These are phyloP conservation scores for Peromyscus leucopus DNA, from an alignment of 2,113 vertebrate species.

Conservation along the genomic window DNA sequence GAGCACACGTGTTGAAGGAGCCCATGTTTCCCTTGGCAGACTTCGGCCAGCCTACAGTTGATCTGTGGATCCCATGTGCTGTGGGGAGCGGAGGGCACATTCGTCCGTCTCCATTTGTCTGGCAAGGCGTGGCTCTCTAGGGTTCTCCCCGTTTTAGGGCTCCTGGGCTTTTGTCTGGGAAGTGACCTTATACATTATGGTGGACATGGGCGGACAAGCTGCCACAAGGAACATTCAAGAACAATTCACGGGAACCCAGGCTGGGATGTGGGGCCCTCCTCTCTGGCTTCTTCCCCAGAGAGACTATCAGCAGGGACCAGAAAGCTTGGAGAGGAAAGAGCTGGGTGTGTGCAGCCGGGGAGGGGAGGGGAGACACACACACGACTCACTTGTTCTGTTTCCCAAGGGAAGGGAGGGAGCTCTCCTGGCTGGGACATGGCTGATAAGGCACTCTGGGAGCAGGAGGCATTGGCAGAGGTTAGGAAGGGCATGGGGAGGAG, in stretches of 20 bases:
- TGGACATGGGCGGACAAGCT: background rate
- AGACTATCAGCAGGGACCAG: conserved; percentile 72
- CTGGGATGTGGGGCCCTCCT: background rate
- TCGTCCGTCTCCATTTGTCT: background rate
- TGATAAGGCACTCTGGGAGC: conserved; percentile 54
- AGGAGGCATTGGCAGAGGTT: background rate
- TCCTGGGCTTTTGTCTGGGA: background rate
- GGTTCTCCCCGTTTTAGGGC: background rate
- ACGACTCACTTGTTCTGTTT: conserved; percentile 54
- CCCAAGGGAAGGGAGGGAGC: conserved; percentile 43
- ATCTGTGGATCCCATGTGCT: background rate
- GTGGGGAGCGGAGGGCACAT: no score
- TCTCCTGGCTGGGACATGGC: background rate
- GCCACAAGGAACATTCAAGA: background rate
- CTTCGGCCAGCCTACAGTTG: background rate
- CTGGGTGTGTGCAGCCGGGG: conserved; percentile 23
- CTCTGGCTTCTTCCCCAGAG: background rate
- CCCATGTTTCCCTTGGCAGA: background rate
- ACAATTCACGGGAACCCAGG: conserved; percentile 69
- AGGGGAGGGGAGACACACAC: background rate
- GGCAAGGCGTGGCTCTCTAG: background rate
- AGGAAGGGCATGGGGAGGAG: background rate
- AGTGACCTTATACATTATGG: conserved; percentile 26
- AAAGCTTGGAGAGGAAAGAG: conserved; percentile 68
- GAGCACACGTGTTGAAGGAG: background rate